Percentiles rank a stretch among this genome's conserved stretches.
phyloP scores from a whole-genome alignment of 2,888 invertebrate species.

The Pachycephus smyrnensis region DNA sequence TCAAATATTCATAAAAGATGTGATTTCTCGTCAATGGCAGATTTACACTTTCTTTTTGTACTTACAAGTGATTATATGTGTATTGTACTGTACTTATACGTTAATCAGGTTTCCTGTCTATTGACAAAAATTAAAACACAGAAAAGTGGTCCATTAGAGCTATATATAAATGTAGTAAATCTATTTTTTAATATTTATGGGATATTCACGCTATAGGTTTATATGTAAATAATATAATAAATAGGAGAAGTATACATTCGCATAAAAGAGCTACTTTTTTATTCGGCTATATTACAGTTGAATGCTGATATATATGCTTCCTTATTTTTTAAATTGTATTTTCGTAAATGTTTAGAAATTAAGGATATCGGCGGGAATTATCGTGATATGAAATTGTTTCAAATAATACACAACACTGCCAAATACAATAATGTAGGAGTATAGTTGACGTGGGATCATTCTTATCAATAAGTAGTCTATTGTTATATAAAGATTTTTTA shows the following conservation, averaged over 20 bases:
- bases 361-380: not conserved
- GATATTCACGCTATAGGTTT: not conserved
- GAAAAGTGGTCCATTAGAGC: not conserved
- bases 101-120: not conserved
- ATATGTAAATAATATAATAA: not conserved
- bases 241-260: not conserved
- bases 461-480: not conserved
- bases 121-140: not conserved
- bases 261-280: not conserved
- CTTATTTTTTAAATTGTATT: not conserved
- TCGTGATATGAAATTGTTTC: not conserved
- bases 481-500: not conserved
- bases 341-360: not conserved
- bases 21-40: constrained; percentile 7
- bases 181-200: not conserved
- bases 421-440: not conserved
- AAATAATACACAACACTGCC: not conserved
- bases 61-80: constrained; percentile 3
- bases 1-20: not conserved
- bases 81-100: not conserved
- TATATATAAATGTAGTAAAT: not conserved
- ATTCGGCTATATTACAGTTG: not conserved
- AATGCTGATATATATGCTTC: not conserved
- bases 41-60: constrained; percentile 15
- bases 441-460: not conserved